These are phyloP conservation scores for Propithecus coquereli DNA, from an alignment of 2,113 vertebrate species.

Conservation along the genomic window DNA sequence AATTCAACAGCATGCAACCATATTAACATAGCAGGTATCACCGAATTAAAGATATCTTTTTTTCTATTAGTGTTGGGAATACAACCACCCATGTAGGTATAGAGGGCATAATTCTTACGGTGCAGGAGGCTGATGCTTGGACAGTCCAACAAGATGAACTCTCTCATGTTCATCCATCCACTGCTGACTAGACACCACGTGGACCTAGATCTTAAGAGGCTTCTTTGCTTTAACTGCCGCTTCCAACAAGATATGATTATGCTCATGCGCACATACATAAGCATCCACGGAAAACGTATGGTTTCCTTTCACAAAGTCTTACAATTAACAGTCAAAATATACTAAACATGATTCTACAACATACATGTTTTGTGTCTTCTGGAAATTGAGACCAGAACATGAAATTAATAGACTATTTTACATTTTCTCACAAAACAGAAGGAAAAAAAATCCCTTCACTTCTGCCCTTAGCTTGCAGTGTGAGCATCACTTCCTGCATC, in stretches of 20 bases:
- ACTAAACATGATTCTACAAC: neutral
- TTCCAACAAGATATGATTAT: neutral
- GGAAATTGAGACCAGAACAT: neutral
- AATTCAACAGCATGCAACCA: neutral
- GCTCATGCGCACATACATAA: neutral
- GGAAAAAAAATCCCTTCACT: neutral
- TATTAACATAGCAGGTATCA: neutral
- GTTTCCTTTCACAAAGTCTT: neutral
- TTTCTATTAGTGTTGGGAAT: neutral
- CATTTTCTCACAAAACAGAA: neutral
- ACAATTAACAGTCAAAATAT: neutral
- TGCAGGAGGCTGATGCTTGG: neutral
- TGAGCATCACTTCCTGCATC: neutral
- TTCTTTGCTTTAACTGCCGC: neutral
- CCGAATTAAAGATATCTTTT: neutral
- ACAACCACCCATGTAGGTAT: fast-evolving
- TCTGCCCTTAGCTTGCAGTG: fast-evolving
- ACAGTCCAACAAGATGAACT: neutral
- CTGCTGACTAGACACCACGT: neutral
- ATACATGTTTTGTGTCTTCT: neutral
- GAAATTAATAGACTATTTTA: neutral
- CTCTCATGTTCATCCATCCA: neutral
- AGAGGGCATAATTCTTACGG: neutral
- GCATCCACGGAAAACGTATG: neutral
- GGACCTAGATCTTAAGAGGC: neutral